Evolutionary conservation across 2,888 invertebrate genomes (phyloP).

Genomic region (Ectropis crepuscularia): DNA sequence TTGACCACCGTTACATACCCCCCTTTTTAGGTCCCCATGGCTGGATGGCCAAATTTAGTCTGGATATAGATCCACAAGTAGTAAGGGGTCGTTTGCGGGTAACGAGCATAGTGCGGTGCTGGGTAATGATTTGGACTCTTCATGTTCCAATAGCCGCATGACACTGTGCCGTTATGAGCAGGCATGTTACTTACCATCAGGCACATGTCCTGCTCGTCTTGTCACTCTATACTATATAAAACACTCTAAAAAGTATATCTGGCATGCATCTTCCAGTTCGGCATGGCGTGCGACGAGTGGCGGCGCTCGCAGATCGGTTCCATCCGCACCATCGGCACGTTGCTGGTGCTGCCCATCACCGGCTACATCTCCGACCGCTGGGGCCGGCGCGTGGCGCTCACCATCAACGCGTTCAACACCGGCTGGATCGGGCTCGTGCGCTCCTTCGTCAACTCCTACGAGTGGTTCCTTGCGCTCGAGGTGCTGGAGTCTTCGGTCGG

Average conservation of each 20-base stretch:
- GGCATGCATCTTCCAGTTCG: constrained; percentile 76
- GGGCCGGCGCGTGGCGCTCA: constrained; percentile 87
- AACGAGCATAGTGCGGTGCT: too few relatives aligned
- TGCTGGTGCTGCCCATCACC: constrained; percentile 88
- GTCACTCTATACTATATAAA: too few relatives aligned
- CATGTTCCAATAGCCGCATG: too few relatives aligned
- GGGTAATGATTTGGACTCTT: too few relatives aligned
- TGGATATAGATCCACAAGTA: too few relatives aligned
- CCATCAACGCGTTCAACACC: constrained; percentile 86
- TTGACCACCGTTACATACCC: too few relatives aligned
- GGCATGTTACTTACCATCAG: too few relatives aligned
- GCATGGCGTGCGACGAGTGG: constrained; percentile 88
- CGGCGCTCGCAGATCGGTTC: constrained; percentile 90
- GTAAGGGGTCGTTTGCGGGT: too few relatives aligned
- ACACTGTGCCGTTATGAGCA: too few relatives aligned
- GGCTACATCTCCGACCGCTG: constrained; percentile 91
- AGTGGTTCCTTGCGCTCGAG: constrained; percentile 88
- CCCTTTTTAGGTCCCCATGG: too few relatives aligned
- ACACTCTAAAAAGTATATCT: not conserved
- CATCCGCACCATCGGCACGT: constrained; percentile 88
- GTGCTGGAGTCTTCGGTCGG: constrained; percentile 89
- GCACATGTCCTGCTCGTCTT: too few relatives aligned
- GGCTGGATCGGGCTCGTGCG: constrained; percentile 87
- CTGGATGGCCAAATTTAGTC: too few relatives aligned
- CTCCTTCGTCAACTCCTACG: constrained; percentile 88